These are phyloP conservation scores for Hypothenemus hampei DNA, from an alignment of 1,140 invertebrate species.

Conservation along the genomic window DNA sequence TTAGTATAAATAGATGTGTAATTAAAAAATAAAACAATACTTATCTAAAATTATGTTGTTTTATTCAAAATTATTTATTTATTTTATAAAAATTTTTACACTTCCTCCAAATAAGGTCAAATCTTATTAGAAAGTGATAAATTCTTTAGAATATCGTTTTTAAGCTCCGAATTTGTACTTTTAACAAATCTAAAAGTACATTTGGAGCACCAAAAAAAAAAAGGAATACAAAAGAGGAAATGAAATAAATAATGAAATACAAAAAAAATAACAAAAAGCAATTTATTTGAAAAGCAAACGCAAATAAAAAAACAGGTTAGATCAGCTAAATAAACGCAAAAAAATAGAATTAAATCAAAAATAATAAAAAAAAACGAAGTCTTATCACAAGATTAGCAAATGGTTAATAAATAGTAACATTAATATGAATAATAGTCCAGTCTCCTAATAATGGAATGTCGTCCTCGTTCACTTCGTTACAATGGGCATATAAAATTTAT, in stretches of 20 bases:
- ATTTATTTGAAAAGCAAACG: slow-evolving; percentile 14
- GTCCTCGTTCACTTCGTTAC: slow-evolving; percentile 21
- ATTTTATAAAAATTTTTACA: slow-evolving; percentile 21
- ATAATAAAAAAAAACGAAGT: slow-evolving; percentile 29
- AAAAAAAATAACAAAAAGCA: slow-evolving; percentile 9
- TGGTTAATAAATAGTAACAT: slow-evolving; percentile 1
- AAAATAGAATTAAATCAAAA: slow-evolving; percentile 4
- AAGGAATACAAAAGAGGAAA: slow-evolving; percentile 12
- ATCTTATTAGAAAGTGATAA: slow-evolving; percentile 20
- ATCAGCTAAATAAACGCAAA: not conserved
- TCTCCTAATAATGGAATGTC: not conserved
- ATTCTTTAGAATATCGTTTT: slow-evolving; percentile 1
- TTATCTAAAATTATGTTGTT: no score
- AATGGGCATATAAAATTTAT: slow-evolving; percentile 72
- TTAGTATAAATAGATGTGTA: no score
- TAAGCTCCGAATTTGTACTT: slow-evolving; percentile 20
- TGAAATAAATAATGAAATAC: slow-evolving; percentile 27
- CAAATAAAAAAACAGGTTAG: not conserved
- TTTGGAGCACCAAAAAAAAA: slow-evolving; percentile 12
- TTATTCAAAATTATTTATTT: slow-evolving; percentile 26
- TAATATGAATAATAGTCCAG: slow-evolving; percentile 26
- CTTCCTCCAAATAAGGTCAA: slow-evolving; percentile 18
- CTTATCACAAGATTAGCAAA: slow-evolving; percentile 39
- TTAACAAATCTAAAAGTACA: slow-evolving; percentile 14
- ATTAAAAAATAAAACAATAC: no score